A percentile compares a stretch with the other conserved stretches of the same genome.
Evolutionary conservation across 2,888 invertebrate species (phyloP).

Genomic region (Rhopalosiphum nymphaeae): DNA sequence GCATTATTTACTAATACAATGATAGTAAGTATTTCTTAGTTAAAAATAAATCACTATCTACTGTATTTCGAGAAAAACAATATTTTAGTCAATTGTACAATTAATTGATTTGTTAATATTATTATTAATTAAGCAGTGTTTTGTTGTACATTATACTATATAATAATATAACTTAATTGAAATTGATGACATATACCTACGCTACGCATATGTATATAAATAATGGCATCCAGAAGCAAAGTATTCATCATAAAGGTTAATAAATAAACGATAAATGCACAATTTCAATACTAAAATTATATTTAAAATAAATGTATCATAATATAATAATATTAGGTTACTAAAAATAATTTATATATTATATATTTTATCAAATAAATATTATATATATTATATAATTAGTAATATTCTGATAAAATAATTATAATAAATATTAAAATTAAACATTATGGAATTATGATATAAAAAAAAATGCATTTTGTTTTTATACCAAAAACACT

Average conservation of each 20-base stretch:
- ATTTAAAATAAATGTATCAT: conserved; percentile 52
- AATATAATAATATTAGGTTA: conserved; percentile 34
- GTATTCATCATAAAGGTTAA: neutral
- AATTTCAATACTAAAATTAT: conserved; percentile 48
- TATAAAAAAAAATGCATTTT: conserved; percentile 43
- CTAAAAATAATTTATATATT: conserved; percentile 38
- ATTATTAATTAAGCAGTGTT: neutral
- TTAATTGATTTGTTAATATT: neutral
- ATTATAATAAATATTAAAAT: conserved; percentile 54
- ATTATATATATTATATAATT: neutral
- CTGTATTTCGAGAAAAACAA: neutral
- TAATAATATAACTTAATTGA: neutral
- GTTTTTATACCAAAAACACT: conserved; percentile 17
- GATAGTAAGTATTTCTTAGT: too few relatives aligned
- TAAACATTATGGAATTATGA: conserved; percentile 31
- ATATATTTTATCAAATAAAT: conserved; percentile 26
- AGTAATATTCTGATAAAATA: conserved; percentile 1
- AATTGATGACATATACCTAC: neutral
- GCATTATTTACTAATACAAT: too few relatives aligned
- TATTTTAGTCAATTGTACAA: neutral
- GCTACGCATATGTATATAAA: neutral
- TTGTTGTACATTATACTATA: neutral
- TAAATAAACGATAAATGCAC: neutral
- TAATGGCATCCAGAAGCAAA: neutral
- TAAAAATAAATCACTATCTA: neutral